phyloP scores from a whole-genome alignment of 2,113 vertebrate species.

The Sinocyclocheilus anshuiensis region DNA sequence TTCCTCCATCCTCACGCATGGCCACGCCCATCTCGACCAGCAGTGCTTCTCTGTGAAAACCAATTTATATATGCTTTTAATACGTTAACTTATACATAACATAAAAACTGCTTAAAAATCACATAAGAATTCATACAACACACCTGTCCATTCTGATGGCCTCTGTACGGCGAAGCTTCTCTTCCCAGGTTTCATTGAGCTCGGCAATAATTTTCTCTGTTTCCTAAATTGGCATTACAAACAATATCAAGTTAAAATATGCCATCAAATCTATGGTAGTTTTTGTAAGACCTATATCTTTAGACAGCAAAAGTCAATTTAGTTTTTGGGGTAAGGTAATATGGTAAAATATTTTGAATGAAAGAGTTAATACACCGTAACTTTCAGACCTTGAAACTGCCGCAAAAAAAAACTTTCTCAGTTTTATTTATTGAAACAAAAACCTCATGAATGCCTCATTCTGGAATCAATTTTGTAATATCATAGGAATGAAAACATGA shows the following conservation, averaged over 20 bases:
- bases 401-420: no score
- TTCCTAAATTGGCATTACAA: conserved; percentile 76
- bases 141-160: conserved; percentile 98
- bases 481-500: no score
- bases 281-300: background rate
- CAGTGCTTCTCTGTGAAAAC: conserved; percentile 86
- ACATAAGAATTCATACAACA: conserved; percentile 15
- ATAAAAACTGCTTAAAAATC: background rate
- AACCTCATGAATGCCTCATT: no score
- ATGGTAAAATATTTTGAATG: no score
- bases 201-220: conserved; percentile 98
- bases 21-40: conserved; percentile 98
- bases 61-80: background rate
- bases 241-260: conserved; percentile 31
- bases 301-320: background rate
- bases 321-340: no score
- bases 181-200: conserved; percentile 73
- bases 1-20: conserved; percentile 96
- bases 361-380: no score
- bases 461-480: no score
- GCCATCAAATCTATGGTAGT: background rate
- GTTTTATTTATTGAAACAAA: no score
- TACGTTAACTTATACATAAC: background rate
- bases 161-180: conserved; percentile 87
- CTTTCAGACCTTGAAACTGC: no score